A percentile compares a stretch with the other conserved stretches of the same genome.
Conservation (phyloP, 2,888 invertebrate species). For the Caenorhabditis sp. region DNA sequence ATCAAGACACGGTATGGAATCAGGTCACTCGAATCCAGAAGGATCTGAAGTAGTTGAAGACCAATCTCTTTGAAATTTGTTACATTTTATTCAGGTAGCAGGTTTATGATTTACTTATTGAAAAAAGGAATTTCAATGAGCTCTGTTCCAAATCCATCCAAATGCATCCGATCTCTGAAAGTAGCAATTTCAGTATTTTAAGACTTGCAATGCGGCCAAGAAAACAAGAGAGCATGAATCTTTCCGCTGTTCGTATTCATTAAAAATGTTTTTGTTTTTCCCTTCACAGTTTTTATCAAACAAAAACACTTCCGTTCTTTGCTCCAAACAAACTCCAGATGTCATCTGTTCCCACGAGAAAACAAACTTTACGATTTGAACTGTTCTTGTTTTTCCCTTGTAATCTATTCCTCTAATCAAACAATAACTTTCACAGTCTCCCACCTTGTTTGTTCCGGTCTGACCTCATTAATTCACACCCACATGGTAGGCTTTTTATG, state of each 20-base stretch:
- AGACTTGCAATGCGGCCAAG: background rate
- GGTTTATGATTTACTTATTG: no score
- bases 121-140: no score
- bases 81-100: no score
- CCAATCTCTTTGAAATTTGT: no score
- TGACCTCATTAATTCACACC: constrained; percentile 23
- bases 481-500: constrained; percentile 4
- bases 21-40: no score
- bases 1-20: no score
- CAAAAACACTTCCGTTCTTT: background rate
- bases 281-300: background rate
- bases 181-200: no score
- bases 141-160: no score
- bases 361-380: background rate
- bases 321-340: background rate
- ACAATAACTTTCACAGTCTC: background rate
- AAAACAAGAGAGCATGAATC: background rate
- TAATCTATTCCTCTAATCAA: background rate
- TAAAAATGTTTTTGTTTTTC: constrained; percentile 13
- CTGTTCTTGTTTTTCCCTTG: background rate
- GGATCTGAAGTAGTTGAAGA: no score
- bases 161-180: no score
- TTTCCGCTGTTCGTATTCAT: background rate
- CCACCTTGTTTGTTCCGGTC: constrained; percentile 34
- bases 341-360: background rate